These are phyloP conservation scores for Capra hircus DNA, from an alignment of 2,113 vertebrate species.

Conservation along the genomic window DNA sequence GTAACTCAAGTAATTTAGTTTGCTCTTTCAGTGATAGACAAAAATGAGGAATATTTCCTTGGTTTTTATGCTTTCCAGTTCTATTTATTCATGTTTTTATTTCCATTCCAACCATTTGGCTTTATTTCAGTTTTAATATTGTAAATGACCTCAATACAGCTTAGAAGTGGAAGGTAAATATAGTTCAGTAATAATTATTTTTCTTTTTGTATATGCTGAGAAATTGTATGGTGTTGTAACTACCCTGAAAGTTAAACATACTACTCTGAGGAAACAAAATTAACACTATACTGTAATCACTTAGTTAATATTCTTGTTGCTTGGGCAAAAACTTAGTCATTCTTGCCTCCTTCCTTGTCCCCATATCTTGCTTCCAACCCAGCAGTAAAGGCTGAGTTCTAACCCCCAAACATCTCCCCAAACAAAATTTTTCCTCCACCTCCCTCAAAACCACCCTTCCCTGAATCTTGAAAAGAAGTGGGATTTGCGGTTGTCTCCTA, in stretches of 20 bases:
- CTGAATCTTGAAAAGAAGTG: not conserved
- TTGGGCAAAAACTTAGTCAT: not conserved
- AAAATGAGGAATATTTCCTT: not conserved
- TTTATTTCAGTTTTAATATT: conserved; percentile 17
- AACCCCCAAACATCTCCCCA: not conserved
- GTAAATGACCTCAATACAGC: not conserved
- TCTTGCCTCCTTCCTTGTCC: not conserved
- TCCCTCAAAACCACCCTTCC: not conserved
- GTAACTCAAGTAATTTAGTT: not conserved
- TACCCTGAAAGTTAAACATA: not conserved
- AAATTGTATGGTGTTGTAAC: not conserved
- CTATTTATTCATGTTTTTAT: not conserved
- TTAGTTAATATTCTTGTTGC: not conserved
- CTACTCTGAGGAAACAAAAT: not conserved
- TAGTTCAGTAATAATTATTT: not conserved
- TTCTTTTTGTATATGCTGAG: not conserved
- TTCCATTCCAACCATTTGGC: not conserved
- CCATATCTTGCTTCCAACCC: not conserved
- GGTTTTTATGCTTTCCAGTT: not conserved
- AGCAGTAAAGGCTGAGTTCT: not conserved
- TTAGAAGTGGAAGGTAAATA: not conserved
- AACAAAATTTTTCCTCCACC: not conserved
- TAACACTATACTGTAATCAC: not conserved
- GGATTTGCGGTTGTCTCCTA: not conserved
- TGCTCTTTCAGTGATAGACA: not conserved